Conservation (phyloP, 2,888 invertebrate species). For the Agrochola circellaris region DNA sequence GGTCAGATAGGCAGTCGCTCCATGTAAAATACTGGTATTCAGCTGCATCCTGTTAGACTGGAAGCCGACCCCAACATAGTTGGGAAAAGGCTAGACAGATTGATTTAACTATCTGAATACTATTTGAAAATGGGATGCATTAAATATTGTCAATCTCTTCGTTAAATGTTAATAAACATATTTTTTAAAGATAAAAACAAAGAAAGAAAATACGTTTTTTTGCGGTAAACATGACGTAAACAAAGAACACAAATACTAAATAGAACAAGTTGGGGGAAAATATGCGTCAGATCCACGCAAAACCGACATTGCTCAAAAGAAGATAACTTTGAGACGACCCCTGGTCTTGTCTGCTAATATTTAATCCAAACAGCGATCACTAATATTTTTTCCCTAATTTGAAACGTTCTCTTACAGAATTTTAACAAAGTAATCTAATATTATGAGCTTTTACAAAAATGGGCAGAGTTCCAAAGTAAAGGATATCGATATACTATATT, state of each 20-base stretch:
- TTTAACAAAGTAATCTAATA: background rate
- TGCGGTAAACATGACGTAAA: too few species aligned
- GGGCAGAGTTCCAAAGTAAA: conserved; percentile 49
- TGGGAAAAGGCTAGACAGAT: too few species aligned
- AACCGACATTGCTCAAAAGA: too few species aligned
- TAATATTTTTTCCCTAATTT: background rate
- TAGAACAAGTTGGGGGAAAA: too few species aligned
- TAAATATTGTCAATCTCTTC: background rate
- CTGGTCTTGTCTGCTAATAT: background rate
- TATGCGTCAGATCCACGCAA: too few species aligned
- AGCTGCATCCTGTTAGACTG: too few species aligned
- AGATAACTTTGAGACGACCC: background rate
- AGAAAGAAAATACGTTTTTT: too few species aligned
- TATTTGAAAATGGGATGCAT: background rate
- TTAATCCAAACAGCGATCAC: background rate
- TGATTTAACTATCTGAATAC: too few species aligned
- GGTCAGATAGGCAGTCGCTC: too few species aligned
- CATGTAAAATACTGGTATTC: too few species aligned
- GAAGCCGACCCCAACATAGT: too few species aligned
- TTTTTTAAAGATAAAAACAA: background rate
- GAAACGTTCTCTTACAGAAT: background rate
- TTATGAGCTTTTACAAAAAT: conserved; percentile 12
- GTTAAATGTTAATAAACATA: background rate
- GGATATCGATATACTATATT: conserved; percentile 44
- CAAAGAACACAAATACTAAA: too few species aligned